These are phyloP conservation scores for Poecilobothrus nobilitatus DNA, from an alignment of 2,888 invertebrate species.

Conservation along the genomic window DNA sequence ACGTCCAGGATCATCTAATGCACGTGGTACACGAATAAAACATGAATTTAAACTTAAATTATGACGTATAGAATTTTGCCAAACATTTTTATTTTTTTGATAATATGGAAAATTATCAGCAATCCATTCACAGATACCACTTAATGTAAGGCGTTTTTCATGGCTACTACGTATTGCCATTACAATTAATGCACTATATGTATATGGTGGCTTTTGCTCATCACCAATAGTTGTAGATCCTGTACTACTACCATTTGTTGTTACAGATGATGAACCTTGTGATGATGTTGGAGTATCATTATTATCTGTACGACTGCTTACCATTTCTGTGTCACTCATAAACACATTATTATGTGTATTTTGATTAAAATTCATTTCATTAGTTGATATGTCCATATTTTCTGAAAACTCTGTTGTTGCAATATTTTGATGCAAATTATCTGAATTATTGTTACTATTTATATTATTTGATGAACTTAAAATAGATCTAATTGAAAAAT, in stretches of 20 bases:
- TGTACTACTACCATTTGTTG: slow-evolving; percentile 13
- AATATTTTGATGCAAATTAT: neutral
- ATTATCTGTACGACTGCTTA: slow-evolving; percentile 2
- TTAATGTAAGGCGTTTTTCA: slow-evolving; percentile 81
- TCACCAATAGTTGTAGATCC: slow-evolving; percentile 9
- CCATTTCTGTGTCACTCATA: neutral
- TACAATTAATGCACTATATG: slow-evolving; percentile 97
- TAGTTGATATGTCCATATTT: neutral
- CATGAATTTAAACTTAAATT: slow-evolving; percentile 72
- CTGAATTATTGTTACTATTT: neutral
- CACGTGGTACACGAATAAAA: slow-evolving; percentile 89
- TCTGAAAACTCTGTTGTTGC: neutral
- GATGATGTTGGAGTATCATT: neutral
- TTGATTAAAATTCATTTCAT: neutral
- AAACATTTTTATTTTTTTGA: slow-evolving; percentile 90
- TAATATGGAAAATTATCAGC: slow-evolving; percentile 96
- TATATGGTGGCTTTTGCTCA: slow-evolving; percentile 75
- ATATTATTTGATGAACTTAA: slow-evolving; percentile 17
- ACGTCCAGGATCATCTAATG: slow-evolving; percentile 96
- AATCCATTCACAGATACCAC: slow-evolving; percentile 96
- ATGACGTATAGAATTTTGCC: slow-evolving; percentile 81
- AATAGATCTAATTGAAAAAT: slow-evolving; percentile 33
- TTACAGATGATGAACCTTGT: neutral
- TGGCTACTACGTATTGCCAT: slow-evolving; percentile 94
- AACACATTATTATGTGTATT: too few species aligned